Conservation (phyloP, 1,140 invertebrate species). For the Cryptotermes secundus region DNA sequence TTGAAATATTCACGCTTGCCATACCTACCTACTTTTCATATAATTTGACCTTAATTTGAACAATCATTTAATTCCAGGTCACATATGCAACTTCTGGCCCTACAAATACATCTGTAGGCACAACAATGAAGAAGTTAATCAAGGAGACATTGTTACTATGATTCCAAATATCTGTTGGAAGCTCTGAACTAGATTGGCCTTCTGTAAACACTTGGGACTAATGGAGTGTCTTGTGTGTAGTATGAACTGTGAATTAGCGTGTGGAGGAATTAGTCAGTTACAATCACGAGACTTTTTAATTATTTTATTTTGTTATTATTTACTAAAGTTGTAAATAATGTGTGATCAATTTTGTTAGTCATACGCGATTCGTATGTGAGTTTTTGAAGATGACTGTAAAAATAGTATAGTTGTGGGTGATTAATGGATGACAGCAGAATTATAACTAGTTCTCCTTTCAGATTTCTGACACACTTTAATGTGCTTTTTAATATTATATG, state of each 20-base stretch:
- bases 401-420: neutral
- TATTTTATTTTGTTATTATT: neutral
- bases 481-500: neutral
- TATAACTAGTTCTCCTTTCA: neutral
- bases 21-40: slow-evolving; percentile 4
- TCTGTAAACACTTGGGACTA: neutral
- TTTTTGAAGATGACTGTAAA: neutral
- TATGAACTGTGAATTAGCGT: neutral
- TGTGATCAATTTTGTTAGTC: neutral
- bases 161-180: slow-evolving; percentile 38
- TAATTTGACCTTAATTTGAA: neutral
- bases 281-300: neutral
- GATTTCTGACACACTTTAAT: neutral
- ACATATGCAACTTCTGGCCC: slow-evolving; percentile 74
- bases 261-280: neutral
- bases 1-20: too few species aligned
- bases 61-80: slow-evolving; percentile 48
- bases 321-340: neutral
- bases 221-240: neutral
- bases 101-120: slow-evolving; percentile 71
- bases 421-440: neutral
- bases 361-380: too few species aligned
- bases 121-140: slow-evolving; percentile 86
- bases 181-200: neutral
- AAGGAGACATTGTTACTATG: slow-evolving; percentile 81